Evolutionary conservation across 2,888 invertebrate species (phyloP).

Genomic region (Psococerastis gibbosa): DNA sequence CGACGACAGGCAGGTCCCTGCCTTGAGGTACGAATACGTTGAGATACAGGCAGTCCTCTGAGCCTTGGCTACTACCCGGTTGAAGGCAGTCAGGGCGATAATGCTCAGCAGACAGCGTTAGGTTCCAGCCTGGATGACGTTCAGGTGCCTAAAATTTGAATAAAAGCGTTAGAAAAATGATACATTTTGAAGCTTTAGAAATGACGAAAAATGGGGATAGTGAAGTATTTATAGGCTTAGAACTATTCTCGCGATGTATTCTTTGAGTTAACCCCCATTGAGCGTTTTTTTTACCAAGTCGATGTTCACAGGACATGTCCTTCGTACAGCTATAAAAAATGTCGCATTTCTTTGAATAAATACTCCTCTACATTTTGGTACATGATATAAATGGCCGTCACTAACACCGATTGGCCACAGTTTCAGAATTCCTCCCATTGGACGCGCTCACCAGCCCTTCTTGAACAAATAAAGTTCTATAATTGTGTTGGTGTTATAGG

Average conservation of each 20-base stretch:
- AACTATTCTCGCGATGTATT: not conserved
- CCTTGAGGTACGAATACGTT: conserved; percentile 75
- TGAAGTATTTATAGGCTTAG: not conserved
- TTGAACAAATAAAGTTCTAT: no score
- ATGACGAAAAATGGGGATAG: not conserved
- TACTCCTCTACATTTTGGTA: no score
- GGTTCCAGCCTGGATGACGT: conserved; percentile 49
- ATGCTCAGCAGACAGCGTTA: conserved; percentile 46
- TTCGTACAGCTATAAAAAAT: no score
- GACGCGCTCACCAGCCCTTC: no score
- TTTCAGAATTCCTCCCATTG: no score
- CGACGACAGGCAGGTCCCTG: conserved; percentile 44
- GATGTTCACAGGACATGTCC: no score
- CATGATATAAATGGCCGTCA: no score
- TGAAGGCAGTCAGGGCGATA: conserved; percentile 53
- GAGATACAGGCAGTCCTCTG: conserved; percentile 75
- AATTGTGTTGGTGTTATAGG: no score
- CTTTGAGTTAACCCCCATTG: no score
- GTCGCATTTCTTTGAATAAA: no score
- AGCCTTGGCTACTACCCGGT: conserved; percentile 21
- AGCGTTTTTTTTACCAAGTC: no score
- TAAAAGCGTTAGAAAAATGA: not conserved
- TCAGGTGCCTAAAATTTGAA: conserved; percentile 38
- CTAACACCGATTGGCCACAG: no score
- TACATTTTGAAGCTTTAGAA: not conserved